Evolutionary conservation across 2,113 vertebrate genomes (phyloP).

Genomic region (Datnioides undecimradiatus): DNA sequence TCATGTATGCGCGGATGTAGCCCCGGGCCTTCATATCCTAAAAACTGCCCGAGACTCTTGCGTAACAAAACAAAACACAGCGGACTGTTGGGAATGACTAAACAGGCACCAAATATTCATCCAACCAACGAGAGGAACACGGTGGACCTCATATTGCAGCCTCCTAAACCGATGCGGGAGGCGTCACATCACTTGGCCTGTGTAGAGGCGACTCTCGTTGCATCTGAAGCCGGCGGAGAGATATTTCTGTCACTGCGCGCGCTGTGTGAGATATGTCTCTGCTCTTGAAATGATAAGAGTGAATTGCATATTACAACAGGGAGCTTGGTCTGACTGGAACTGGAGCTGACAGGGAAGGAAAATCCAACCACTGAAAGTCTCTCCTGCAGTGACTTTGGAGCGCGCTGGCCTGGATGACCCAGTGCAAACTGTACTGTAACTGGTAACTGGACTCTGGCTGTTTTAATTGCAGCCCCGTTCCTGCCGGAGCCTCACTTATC

Average conservation of each 20-base stretch:
- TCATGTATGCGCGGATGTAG: slow-evolving; percentile 7
- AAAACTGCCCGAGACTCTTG: slow-evolving; percentile 18
- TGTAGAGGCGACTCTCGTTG: background rate
- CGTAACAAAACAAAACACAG: slow-evolving; percentile 21
- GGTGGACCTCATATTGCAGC: background rate
- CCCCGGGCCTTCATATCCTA: background rate
- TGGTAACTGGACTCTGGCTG: slow-evolving; percentile 23
- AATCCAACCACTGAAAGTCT: slow-evolving; percentile 14
- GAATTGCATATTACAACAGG: slow-evolving; percentile 13
- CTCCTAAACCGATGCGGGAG: slow-evolving; percentile 8
- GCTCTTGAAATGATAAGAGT: background rate
- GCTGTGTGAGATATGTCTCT: background rate
- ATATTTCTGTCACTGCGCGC: slow-evolving; percentile 4
- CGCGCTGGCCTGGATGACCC: slow-evolving; percentile 19
- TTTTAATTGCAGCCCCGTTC: background rate
- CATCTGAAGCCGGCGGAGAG: slow-evolving; percentile 1
- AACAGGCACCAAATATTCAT: background rate
- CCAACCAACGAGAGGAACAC: slow-evolving; percentile 19
- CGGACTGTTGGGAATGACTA: slow-evolving; percentile 17
- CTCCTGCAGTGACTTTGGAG: slow-evolving; percentile 12
- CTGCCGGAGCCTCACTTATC: background rate
- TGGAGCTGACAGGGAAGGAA: slow-evolving; percentile 36
- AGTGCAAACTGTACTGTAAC: slow-evolving; percentile 18
- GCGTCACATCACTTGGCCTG: background rate
- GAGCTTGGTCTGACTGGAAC: slow-evolving; percentile 12